Evolutionary conservation across 2,113 vertebrate genomes (phyloP).

Genomic region (Lophotis ruficrista): DNA sequence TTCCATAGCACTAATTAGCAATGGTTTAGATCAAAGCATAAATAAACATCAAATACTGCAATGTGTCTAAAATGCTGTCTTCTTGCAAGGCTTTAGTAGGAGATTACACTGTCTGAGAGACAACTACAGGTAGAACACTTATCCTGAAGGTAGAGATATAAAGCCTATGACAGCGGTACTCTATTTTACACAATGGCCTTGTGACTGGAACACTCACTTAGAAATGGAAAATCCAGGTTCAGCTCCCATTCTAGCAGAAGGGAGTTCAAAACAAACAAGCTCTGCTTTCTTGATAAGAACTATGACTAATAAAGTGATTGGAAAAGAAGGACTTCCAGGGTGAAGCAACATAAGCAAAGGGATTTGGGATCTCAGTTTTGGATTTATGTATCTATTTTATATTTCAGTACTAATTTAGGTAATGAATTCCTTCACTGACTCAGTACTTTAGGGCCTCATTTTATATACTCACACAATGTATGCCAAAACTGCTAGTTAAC

Average conservation of each 20-base stretch:
- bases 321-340: not conserved
- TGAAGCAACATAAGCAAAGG: not conserved
- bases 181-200: not conserved
- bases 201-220: not conserved
- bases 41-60: not conserved
- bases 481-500: not conserved
- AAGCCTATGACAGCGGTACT: not conserved
- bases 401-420: not conserved
- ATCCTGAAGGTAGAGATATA: not conserved
- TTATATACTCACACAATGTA: not conserved
- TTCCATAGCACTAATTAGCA: not conserved
- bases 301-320: not conserved
- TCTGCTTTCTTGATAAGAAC: not conserved
- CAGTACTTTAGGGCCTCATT: not conserved
- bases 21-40: not conserved
- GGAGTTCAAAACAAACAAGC: not conserved
- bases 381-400: not conserved
- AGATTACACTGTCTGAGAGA: not conserved
- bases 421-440: not conserved
- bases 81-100: not conserved
- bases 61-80: not conserved
- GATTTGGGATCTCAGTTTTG: not conserved
- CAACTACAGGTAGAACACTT: not conserved
- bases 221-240: not conserved
- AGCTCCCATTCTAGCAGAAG: not conserved